These are phyloP conservation scores for Synergus umbraculus DNA, from an alignment of 2,888 invertebrate genomes.

Conservation along the genomic window DNA sequence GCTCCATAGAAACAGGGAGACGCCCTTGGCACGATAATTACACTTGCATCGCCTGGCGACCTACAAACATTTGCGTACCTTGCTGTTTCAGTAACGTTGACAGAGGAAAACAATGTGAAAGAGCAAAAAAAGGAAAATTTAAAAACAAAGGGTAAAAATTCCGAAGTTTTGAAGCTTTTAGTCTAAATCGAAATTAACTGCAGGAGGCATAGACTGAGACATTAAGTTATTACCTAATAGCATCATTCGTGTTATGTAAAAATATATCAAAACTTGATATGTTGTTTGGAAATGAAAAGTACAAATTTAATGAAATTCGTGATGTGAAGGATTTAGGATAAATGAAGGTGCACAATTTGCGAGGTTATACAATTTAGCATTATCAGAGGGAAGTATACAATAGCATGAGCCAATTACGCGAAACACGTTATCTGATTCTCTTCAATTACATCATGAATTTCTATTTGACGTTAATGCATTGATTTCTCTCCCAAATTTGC, in stretches of 20 bases:
- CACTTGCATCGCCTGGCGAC: conserved; percentile 54
- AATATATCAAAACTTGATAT: background rate
- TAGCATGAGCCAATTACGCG: conserved; percentile 12
- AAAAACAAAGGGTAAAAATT: conserved; percentile 9
- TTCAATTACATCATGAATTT: conserved; percentile 29
- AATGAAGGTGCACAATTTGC: conserved; percentile 5
- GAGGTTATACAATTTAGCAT: conserved; percentile 29
- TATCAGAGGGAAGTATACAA: conserved; percentile 3
- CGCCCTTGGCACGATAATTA: conserved; percentile 66
- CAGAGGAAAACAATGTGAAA: background rate
- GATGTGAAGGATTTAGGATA: background rate
- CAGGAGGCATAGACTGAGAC: conserved; percentile 11
- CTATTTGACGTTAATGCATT: conserved; percentile 21
- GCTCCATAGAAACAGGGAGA: conserved; percentile 58
- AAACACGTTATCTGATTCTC: conserved; percentile 30
- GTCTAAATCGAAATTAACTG: background rate
- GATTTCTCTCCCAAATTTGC: background rate
- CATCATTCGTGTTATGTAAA: too few relatives aligned
- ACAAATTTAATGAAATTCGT: background rate
- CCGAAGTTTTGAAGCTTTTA: conserved; percentile 1
- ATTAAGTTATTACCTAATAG: too few relatives aligned
- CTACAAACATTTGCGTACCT: conserved; percentile 61
- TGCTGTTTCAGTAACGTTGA: conserved; percentile 39
- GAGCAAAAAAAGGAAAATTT: background rate
- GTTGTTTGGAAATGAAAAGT: background rate